Evolutionary conservation across 37 sponge, comb jelly and placozoan genomes (phyloP).

Genomic region (Axinella damicornis): DNA sequence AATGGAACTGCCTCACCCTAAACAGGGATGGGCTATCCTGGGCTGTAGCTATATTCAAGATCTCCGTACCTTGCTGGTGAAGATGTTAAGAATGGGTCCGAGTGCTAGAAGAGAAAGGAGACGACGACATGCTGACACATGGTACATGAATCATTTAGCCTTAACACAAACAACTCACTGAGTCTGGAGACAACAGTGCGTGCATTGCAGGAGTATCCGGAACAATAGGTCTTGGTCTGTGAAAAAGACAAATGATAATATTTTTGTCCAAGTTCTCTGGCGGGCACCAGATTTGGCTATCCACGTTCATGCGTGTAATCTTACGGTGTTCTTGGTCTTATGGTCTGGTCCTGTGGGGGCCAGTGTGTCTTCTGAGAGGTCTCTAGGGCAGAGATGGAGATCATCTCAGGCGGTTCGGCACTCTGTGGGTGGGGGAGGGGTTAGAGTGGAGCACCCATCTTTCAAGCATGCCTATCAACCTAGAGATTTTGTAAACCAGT

Average conservation of each 20-base stretch:
- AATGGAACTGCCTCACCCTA: no score
- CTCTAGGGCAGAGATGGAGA: slow-evolving; percentile 63
- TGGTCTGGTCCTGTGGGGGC: slow-evolving; percentile 26
- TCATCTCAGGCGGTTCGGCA: slow-evolving; percentile 36
- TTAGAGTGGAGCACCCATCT: no score
- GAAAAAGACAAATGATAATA: no score
- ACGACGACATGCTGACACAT: neutral
- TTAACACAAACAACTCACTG: neutral
- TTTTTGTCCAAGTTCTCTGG: no score
- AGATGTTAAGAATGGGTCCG: slow-evolving; percentile 64
- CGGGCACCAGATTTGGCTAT: no score
- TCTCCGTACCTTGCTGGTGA: slow-evolving; percentile 35
- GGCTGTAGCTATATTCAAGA: no score
- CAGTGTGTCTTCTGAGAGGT: slow-evolving; percentile 59
- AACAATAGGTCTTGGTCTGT: slow-evolving; percentile 29
- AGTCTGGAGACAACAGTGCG: slow-evolving; percentile 41
- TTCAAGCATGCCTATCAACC: no score
- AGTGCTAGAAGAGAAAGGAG: slow-evolving; percentile 3
- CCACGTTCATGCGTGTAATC: neutral
- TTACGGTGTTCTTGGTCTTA: slow-evolving; percentile 44
- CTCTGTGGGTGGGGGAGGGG: slow-evolving; percentile 27
- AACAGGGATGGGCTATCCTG: no score
- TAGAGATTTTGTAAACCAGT: no score
- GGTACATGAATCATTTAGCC: no score
- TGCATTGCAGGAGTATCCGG: slow-evolving; percentile 12